Conservation (phyloP, 2,888 invertebrate species). For the Sinelater perroti region DNA sequence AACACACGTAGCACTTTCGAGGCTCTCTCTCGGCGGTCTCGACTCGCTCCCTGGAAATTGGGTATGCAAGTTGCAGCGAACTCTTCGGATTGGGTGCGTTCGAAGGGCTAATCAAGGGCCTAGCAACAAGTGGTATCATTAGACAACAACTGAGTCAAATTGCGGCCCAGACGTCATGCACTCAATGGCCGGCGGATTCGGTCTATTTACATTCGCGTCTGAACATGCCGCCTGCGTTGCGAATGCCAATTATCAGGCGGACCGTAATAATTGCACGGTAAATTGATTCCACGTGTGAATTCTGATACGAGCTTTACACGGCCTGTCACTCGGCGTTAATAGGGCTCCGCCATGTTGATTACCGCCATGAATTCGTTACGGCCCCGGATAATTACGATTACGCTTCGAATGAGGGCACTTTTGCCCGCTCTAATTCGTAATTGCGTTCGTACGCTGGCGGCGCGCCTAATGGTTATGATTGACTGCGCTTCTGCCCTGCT, state of each 20-base stretch:
- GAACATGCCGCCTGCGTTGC: slow-evolving; percentile 32
- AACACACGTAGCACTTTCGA: too few relatives aligned
- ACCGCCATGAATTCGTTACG: slow-evolving; percentile 42
- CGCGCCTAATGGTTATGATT: slow-evolving; percentile 7
- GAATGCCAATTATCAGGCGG: slow-evolving; percentile 42
- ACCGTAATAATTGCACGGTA: slow-evolving; percentile 40
- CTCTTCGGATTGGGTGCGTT: slow-evolving; percentile 3
- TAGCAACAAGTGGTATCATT: slow-evolving; percentile 51
- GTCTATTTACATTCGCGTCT: slow-evolving; percentile 43
- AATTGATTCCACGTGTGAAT: slow-evolving; percentile 45
- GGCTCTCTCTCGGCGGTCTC: too few relatives aligned
- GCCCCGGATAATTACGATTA: slow-evolving; percentile 39
- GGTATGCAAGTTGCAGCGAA: slow-evolving; percentile 6
- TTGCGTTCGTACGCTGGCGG: slow-evolving; percentile 2
- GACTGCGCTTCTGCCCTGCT: slow-evolving; percentile 13
- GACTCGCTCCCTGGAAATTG: too few relatives aligned
- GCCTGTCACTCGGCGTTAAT: slow-evolving; percentile 37
- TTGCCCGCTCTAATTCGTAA: slow-evolving; percentile 16
- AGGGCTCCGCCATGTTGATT: slow-evolving; percentile 41
- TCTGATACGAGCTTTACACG: slow-evolving; percentile 41
- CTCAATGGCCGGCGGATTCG: slow-evolving; percentile 41
- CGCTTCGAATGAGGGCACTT: slow-evolving; percentile 35
- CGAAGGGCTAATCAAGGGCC: slow-evolving; percentile 20
- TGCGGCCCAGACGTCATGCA: slow-evolving; percentile 40
- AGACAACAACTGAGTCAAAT: slow-evolving; percentile 47